These are phyloP conservation scores for Gnathonemus longibarbis DNA, from an alignment of 2,113 vertebrate genomes.

Conservation along the genomic window DNA sequence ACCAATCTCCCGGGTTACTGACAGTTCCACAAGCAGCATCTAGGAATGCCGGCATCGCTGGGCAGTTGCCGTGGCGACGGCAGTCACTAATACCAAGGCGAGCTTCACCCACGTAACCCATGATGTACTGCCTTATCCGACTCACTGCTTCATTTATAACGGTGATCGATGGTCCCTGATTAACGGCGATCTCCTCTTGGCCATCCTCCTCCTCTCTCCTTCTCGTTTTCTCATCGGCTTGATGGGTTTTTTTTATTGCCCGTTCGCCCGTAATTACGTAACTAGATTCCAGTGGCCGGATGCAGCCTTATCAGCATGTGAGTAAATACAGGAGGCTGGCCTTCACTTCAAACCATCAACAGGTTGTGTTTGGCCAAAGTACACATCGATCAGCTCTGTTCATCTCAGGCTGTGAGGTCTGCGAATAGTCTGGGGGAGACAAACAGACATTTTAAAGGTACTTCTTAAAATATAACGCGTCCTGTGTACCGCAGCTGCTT, in stretches of 20 bases:
- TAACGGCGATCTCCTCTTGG: not conserved
- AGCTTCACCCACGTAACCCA: slow-evolving; percentile 30
- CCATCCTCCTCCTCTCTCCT: not conserved
- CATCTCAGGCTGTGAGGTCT: not conserved
- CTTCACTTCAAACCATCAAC: too few relatives aligned
- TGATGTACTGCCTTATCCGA: slow-evolving; percentile 9
- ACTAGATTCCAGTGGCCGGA: not conserved
- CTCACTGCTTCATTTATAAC: not conserved
- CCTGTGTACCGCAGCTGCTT: not conserved
- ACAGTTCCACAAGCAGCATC: slow-evolving; percentile 37
- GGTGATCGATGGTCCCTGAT: not conserved
- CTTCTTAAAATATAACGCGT: not conserved
- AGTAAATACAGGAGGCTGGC: not conserved
- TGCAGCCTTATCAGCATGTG: not conserved
- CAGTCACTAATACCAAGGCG: slow-evolving; percentile 52
- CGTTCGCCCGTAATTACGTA: not conserved
- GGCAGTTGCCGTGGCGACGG: slow-evolving; percentile 64
- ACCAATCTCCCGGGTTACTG: slow-evolving; percentile 75
- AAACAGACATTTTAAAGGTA: not conserved
- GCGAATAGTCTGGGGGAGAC: not conserved
- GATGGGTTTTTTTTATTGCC: not conserved
- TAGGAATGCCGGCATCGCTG: slow-evolving; percentile 38
- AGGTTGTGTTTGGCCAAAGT: not conserved
- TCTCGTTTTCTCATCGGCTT: not conserved
- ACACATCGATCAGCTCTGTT: not conserved